Percentiles rank a stretch among this genome's conserved stretches.
Conservation (phyloP, 2,888 invertebrate species). For the Erannis defoliaria region DNA sequence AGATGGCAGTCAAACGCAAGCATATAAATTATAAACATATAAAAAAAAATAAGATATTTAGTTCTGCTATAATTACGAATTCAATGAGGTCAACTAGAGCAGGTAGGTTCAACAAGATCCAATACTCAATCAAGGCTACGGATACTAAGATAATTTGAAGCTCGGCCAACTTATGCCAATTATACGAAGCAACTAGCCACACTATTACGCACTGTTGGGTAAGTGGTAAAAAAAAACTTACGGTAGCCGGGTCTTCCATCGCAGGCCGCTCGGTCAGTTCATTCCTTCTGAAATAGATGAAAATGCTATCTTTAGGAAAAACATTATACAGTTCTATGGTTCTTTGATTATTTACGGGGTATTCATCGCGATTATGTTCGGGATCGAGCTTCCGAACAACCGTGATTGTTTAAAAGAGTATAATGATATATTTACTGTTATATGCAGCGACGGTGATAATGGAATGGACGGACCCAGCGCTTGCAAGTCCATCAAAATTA, state of each 20-base stretch:
- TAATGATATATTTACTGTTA: too few species aligned
- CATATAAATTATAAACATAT: too few species aligned
- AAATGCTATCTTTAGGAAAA: constrained; percentile 32
- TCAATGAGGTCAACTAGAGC: constrained; percentile 9
- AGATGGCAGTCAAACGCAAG: too few species aligned
- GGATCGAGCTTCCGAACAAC: too few species aligned
- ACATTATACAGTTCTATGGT: background rate
- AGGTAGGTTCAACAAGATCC: constrained; percentile 34
- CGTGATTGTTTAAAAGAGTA: too few species aligned
- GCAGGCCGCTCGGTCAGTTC: constrained; percentile 59
- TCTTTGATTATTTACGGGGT: too few species aligned
- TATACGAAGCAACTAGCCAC: constrained; percentile 15
- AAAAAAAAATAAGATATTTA: background rate
- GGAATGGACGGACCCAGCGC: too few species aligned
- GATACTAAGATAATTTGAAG: constrained; percentile 25
- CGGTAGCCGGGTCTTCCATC: constrained; percentile 58
- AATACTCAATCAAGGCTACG: constrained; percentile 12
- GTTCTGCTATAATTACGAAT: background rate
- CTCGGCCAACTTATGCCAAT: constrained; percentile 15
- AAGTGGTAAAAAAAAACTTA: constrained; percentile 55
- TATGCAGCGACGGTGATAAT: too few species aligned
- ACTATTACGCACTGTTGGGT: constrained; percentile 16
- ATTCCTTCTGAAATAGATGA: constrained; percentile 65
- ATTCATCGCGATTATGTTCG: too few species aligned
- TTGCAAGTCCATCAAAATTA: too few species aligned